phyloP scores from a whole-genome alignment of 2,113 vertebrate species.

The Mobula birostris region DNA sequence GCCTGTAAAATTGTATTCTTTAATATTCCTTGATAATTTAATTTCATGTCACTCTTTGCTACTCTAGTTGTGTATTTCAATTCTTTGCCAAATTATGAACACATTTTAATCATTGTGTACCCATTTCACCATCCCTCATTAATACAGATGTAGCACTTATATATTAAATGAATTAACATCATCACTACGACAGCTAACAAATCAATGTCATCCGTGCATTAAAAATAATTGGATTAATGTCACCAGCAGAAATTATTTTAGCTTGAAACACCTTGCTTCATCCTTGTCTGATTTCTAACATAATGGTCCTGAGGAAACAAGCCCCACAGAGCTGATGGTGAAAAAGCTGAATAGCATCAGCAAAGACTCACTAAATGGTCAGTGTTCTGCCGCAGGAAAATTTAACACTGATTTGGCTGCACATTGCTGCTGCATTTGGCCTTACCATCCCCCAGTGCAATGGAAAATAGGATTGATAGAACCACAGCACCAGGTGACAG shows the following conservation, averaged over 20 bases:
- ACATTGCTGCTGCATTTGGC: too few species aligned
- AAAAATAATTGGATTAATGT: background rate
- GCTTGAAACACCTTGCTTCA: background rate
- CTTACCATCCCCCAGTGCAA: too few species aligned
- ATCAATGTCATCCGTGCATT: slow-evolving; percentile 6
- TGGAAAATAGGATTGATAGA: too few species aligned
- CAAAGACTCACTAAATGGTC: too few species aligned
- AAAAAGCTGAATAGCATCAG: too few species aligned
- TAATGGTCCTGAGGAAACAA: background rate
- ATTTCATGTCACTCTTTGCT: background rate
- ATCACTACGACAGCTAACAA: background rate
- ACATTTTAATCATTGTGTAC: background rate
- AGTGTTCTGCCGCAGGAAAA: too few species aligned
- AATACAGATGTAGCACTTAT: background rate
- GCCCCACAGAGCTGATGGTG: background rate
- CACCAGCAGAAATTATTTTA: background rate
- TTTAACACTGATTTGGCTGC: too few species aligned
- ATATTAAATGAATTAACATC: slow-evolving; percentile 15
- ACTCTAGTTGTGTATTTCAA: background rate
- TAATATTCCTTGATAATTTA: background rate
- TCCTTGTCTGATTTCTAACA: background rate
- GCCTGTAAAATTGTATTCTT: background rate
- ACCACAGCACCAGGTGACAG: too few species aligned
- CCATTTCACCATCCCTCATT: background rate
- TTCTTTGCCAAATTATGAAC: background rate